phyloP scores from a whole-genome alignment of 2,888 invertebrate species.

The Hirtodrosophila duncani region DNA sequence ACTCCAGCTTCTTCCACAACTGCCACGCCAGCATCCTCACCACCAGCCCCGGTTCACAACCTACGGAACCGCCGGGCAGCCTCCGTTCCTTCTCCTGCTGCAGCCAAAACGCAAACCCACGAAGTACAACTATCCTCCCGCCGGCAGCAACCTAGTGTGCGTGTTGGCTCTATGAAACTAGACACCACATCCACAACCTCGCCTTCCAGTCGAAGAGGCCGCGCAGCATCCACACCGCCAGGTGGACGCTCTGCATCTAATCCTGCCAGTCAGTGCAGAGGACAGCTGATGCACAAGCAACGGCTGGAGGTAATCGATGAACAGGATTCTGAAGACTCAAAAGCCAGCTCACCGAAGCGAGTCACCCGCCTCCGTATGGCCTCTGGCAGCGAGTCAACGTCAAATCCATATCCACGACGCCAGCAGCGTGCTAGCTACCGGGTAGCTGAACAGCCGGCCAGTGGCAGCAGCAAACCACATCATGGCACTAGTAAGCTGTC shows the following conservation, averaged over 20 bases:
- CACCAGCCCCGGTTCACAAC: too few relatives aligned
- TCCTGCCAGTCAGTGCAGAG: too few relatives aligned
- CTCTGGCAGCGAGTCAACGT: too few relatives aligned
- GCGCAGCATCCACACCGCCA: neutral
- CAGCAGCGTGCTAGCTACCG: slow-evolving; percentile 7
- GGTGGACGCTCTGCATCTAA: slow-evolving; percentile 1
- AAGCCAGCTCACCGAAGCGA: neutral
- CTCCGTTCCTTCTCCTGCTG: too few relatives aligned
- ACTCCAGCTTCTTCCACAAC: too few relatives aligned
- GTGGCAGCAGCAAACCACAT: neutral
- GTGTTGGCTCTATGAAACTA: neutral
- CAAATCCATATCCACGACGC: too few relatives aligned
- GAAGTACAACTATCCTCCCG: neutral
- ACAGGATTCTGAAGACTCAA: neutral
- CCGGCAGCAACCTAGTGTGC: neutral
- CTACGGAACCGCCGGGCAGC: too few relatives aligned
- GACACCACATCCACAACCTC: too few relatives aligned
- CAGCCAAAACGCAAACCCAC: too few relatives aligned
- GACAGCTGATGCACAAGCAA: neutral
- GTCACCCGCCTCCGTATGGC: too few relatives aligned
- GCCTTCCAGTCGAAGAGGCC: neutral
- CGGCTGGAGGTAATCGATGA: slow-evolving; percentile 19
- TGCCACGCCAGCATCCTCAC: too few relatives aligned
- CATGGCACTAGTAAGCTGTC: slow-evolving; percentile 29
- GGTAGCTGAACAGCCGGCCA: neutral